These are phyloP conservation scores for Hippocampus comes DNA, from an alignment of 2,113 vertebrate genomes.

Conservation along the genomic window DNA sequence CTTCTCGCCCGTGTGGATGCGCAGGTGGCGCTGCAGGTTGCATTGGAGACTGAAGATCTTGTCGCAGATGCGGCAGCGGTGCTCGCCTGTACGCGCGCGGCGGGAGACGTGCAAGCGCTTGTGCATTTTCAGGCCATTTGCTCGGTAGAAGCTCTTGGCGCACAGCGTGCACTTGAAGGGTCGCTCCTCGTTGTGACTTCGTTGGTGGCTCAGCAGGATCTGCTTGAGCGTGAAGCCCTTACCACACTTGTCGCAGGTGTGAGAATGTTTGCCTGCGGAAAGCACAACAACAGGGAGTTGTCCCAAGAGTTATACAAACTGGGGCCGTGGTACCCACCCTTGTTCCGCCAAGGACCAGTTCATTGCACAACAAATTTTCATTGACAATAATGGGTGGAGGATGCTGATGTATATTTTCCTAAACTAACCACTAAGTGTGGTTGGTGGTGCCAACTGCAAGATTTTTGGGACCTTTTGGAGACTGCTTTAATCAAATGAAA, in stretches of 20 bases:
- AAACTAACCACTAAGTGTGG: too few relatives aligned
- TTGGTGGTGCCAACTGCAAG: too few relatives aligned
- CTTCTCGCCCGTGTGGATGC: constrained; percentile 72
- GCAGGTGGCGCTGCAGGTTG: constrained; percentile 76
- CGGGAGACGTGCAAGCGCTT: constrained; percentile 27
- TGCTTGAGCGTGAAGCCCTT: constrained; percentile 64
- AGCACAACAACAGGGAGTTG: neutral
- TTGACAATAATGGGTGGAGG: too few relatives aligned
- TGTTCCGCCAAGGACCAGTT: too few relatives aligned
- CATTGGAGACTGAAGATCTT: constrained; percentile 67
- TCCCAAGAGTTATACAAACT: neutral
- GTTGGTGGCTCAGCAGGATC: constrained; percentile 62
- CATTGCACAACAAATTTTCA: too few relatives aligned
- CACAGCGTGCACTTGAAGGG: constrained; percentile 64
- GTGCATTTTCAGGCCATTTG: constrained; percentile 65
- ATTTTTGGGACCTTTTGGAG: too few relatives aligned
- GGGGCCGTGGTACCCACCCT: too few relatives aligned
- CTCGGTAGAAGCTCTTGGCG: constrained; percentile 67
- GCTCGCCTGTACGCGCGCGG: constrained; percentile 55
- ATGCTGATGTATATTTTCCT: too few relatives aligned
- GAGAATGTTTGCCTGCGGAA: constrained; percentile 57
- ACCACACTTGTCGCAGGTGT: constrained; percentile 64
- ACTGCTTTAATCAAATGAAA: too few relatives aligned
- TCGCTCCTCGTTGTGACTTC: constrained; percentile 50
- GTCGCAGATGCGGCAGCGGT: constrained; percentile 56